Evolutionary conservation across 2,888 invertebrate genomes (phyloP), one percentile per base, ranked within the genome.

Genomic region (Atrina japonica): DNA sequence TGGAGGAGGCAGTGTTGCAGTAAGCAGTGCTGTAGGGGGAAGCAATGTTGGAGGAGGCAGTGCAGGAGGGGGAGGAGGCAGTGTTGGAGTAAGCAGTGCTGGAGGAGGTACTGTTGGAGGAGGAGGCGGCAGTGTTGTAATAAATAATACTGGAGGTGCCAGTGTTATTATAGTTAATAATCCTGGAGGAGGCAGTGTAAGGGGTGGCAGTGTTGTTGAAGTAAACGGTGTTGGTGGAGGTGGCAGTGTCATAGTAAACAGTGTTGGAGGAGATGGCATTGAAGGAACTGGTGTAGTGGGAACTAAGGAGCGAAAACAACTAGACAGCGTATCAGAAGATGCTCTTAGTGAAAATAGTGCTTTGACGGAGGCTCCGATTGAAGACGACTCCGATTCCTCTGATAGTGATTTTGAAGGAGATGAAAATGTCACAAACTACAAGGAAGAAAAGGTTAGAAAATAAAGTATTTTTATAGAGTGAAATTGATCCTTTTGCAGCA

Each of bases 381-480:
- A 92, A 49, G 79, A 82, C 30, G 66, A 66, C n/a, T 77, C 73
- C 23, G 80, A 81, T 11, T 76, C 80, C 6, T 78, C 77, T 16
- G 72, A 75, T 16, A 82, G 79, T 11, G 81, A 82, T 50, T 81
- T 76, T 59, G 80, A 85, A 53, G 81, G 85, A 23, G 96, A 95
- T 75, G 96, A 96, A 63, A 82, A 83, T 47, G 77, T 80, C 91
- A 27, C 49, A n/a, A 49, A 61, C 23, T 29, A 43, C 18, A 43
- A 59, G 25, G 43, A 47, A 30, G 56, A 47, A 49, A 40, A 40
- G 50, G n/a, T 27, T 16, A 25, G 21, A 25, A 40, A 43, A 21
- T n/a, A n/a, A n/a, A n/a, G n/a, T n/a, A n/a, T n/a, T n/a, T n/a
- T n/a, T n/a, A n/a, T n/a, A n/a, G n/a, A n/a, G n/a, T n/a, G n/a